Conservation (phyloP, 2,113 vertebrate genomes). For the Myxocyprinus asiaticus region DNA sequence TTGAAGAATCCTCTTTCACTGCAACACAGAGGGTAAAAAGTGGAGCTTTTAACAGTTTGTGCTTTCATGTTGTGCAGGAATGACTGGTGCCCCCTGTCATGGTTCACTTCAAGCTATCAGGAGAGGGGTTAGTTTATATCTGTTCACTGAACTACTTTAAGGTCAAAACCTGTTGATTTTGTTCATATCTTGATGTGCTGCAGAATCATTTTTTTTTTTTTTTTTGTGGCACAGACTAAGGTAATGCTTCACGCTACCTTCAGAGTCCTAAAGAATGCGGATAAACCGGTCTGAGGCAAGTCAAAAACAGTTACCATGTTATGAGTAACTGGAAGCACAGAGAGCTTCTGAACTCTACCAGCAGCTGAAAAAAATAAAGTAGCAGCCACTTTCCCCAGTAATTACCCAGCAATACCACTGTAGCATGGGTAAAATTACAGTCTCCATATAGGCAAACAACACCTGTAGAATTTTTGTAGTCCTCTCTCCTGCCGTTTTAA, state of each 20-base stretch:
- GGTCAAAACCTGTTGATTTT: too few species aligned
- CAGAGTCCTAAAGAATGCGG: neutral
- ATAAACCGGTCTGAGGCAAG: neutral
- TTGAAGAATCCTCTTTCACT: conserved; percentile 51
- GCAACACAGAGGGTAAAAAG: conserved; percentile 39
- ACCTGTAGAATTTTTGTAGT: conserved; percentile 11
- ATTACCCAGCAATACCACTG: conserved; percentile 10
- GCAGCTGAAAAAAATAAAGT: conserved; percentile 24
- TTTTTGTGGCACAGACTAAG: neutral
- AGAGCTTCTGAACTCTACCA: conserved; percentile 19
- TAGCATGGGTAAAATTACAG: neutral
- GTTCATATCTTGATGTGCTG: neutral
- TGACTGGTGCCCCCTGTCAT: neutral
- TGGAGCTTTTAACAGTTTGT: conserved; percentile 19
- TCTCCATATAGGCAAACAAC: neutral
- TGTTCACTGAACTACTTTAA: neutral
- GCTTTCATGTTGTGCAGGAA: conserved; percentile 46
- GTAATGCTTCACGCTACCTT: neutral
- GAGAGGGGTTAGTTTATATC: conserved; percentile 33
- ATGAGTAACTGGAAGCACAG: neutral
- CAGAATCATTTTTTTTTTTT: neutral
- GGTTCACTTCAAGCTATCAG: conserved; percentile 13
- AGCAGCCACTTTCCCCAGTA: conserved; percentile 21
- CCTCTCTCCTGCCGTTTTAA: neutral
- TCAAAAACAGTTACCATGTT: neutral